Conservation (phyloP, 2,888 invertebrate species). For the Stomorhina lunata region DNA sequence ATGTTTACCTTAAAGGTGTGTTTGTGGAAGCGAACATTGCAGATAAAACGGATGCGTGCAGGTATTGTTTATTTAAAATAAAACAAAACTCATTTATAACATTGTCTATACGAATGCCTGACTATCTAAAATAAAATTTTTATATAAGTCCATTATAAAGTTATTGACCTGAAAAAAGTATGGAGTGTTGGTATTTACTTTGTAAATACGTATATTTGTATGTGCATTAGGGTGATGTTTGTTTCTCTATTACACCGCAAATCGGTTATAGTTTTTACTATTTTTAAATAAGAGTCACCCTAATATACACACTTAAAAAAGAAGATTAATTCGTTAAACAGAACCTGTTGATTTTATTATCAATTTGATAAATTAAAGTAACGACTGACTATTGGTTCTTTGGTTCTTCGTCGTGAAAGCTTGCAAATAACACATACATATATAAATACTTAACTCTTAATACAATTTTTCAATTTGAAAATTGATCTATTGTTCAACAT, state of each 20-base stretch:
- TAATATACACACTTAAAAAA: not conserved
- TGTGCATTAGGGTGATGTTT: no score
- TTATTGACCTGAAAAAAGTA: slow-evolving; percentile 4
- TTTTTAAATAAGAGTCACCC: no score
- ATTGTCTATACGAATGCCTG: not conserved
- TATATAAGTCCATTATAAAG: slow-evolving; percentile 10
- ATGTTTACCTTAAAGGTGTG: not conserved
- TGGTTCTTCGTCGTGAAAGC: not conserved
- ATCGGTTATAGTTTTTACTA: no score
- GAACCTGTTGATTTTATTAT: slow-evolving; percentile 44
- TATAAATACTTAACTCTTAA: no score
- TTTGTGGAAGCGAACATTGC: not conserved
- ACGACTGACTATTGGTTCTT: slow-evolving; percentile 27
- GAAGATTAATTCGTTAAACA: slow-evolving; percentile 5
- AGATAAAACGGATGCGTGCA: not conserved
- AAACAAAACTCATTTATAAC: slow-evolving; percentile 46
- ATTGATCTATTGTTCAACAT: no score
- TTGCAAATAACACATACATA: no score
- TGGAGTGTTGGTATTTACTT: no score
- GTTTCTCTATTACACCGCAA: no score
- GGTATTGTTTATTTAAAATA: slow-evolving; percentile 39
- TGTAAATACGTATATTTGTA: not conserved
- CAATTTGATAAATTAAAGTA: slow-evolving; percentile 29
- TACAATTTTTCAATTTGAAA: no score
- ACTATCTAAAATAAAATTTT: not conserved